Evolutionary conservation across 2,797 vertebrate genomes (phyloP).

Genomic region (Esox masquinongy): DNA sequence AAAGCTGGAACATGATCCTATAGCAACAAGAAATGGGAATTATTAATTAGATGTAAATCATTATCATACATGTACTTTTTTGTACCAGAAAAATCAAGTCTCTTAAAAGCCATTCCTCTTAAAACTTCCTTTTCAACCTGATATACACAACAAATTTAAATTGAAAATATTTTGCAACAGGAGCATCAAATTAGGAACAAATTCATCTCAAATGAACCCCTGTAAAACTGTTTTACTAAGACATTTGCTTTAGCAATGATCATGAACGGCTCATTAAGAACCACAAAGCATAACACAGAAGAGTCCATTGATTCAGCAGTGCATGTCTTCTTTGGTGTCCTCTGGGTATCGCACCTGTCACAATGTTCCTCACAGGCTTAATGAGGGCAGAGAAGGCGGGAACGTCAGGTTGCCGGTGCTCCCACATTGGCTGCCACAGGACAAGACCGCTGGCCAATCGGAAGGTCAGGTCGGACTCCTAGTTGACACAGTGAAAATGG

Average conservation of each 20-base stretch:
- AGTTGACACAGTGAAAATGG: slow-evolving; percentile 12
- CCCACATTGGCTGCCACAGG: slow-evolving; percentile 99
- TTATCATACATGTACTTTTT: too few species aligned
- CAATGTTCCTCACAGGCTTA: slow-evolving; percentile 90
- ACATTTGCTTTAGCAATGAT: not conserved
- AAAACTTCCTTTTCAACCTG: too few species aligned
- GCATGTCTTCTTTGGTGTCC: not conserved
- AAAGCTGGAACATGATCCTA: too few species aligned
- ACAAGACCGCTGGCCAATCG: slow-evolving; percentile 94
- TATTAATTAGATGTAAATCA: too few species aligned
- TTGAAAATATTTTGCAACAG: too few species aligned
- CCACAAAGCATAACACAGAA: not conserved
- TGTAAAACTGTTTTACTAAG: not conserved
- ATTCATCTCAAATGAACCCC: too few species aligned
- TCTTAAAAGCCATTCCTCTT: too few species aligned
- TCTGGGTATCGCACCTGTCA: slow-evolving; percentile 84
- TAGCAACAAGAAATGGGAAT: too few species aligned
- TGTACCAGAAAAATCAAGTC: too few species aligned
- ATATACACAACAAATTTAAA: too few species aligned
- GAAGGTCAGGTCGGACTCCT: slow-evolving; percentile 99
- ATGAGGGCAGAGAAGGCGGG: slow-evolving; percentile 91
- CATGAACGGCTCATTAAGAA: not conserved
- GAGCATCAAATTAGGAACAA: too few species aligned
- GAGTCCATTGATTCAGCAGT: not conserved
- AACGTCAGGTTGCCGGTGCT: slow-evolving; percentile 94